A percentile compares a stretch with the other conserved stretches of the same genome.
Evolutionary conservation across 2,797 vertebrate genomes (phyloP).

Genomic region (Melanotaenia pygmaea): DNA sequence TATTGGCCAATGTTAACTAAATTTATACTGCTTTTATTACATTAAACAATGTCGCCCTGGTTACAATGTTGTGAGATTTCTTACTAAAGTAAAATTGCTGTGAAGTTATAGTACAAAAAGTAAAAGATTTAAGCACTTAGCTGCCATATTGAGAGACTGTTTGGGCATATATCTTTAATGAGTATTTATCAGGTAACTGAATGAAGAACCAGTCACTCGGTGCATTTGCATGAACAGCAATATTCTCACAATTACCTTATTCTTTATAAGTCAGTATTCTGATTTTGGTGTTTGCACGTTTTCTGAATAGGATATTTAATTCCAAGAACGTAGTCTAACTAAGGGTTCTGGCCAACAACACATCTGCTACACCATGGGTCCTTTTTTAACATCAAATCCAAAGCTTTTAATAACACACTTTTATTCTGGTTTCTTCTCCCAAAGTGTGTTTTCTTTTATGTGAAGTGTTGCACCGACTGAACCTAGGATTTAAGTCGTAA

Average conservation of each 20-base stretch:
- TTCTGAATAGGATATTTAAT: too few relatives aligned
- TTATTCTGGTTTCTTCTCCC: not conserved
- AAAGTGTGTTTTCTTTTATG: not conserved
- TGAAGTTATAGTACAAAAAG: not conserved
- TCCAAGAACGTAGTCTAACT: not conserved
- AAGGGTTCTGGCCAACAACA: not conserved
- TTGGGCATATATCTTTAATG: too few relatives aligned
- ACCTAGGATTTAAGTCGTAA: not conserved
- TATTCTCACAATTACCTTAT: not conserved
- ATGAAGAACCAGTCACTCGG: too few relatives aligned
- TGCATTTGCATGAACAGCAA: not conserved
- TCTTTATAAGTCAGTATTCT: not conserved
- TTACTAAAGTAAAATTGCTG: not conserved
- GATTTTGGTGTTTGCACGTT: not conserved
- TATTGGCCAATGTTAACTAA: slow-evolving; percentile 22
- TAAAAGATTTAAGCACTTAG: not conserved
- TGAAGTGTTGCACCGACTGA: not conserved
- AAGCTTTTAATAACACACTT: not conserved
- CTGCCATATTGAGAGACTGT: not conserved
- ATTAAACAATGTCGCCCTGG: not conserved
- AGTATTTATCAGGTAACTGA: too few relatives aligned
- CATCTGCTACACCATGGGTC: not conserved
- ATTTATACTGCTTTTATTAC: not conserved
- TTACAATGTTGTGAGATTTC: not conserved
- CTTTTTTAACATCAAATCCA: not conserved